Conservation (phyloP, 2,113 vertebrate genomes). For the Nycticebus coucang region DNA sequence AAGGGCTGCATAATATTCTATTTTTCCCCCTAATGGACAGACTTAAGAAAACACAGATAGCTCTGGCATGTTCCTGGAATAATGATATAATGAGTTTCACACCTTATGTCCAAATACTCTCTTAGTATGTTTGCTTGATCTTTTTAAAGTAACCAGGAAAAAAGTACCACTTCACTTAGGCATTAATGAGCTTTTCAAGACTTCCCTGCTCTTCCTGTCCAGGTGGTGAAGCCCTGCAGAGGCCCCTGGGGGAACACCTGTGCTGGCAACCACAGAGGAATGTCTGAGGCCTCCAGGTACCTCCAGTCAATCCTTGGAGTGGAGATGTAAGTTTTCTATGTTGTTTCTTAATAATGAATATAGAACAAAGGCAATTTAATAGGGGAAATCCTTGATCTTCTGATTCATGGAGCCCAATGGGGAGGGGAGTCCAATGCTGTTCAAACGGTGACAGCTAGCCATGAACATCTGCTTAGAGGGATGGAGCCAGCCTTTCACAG, state of each 20-base stretch:
- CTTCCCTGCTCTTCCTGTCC: background rate
- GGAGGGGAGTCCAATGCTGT: background rate
- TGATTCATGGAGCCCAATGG: background rate
- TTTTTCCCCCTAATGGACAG: background rate
- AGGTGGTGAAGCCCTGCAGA: rapidly evolving
- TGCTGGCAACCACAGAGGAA: rapidly evolving
- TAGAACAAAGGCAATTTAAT: background rate
- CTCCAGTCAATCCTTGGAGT: background rate
- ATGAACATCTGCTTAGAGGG: background rate
- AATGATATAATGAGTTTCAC: background rate
- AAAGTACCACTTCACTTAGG: background rate
- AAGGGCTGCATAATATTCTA: background rate
- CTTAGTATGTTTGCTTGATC: background rate
- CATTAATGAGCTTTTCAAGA: background rate
- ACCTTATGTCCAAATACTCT: background rate
- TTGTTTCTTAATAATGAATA: background rate
- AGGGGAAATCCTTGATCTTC: background rate
- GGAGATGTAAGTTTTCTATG: background rate
- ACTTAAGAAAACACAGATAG: background rate
- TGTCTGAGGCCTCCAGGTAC: rapidly evolving
- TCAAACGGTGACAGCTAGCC: background rate
- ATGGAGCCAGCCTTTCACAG: background rate
- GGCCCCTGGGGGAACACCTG: rapidly evolving
- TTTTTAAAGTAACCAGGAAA: background rate
- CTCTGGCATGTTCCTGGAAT: background rate